phyloP scores from a whole-genome alignment of 2,888 invertebrate species.

The Nephrotoma flavescens region DNA sequence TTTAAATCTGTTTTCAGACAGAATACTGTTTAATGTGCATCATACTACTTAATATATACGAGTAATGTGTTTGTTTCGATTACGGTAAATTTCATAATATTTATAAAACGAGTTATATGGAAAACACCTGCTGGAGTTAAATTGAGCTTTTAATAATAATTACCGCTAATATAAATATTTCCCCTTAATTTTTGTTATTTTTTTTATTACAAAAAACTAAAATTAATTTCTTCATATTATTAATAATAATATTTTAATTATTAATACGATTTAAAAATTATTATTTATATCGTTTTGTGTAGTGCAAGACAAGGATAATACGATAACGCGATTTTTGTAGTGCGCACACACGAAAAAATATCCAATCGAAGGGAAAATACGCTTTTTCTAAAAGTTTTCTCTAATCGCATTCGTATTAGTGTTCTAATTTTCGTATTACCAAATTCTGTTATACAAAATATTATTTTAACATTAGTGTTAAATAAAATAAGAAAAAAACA shows the following conservation, averaged over 20 bases:
- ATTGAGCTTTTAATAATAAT: neutral
- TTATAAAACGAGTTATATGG: neutral
- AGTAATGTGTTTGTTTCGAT: neutral
- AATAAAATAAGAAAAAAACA: neutral
- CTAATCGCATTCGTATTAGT: neutral
- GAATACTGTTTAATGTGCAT: neutral
- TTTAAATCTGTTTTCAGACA: neutral
- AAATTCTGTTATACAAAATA: neutral
- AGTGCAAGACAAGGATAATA: neutral
- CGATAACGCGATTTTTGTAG: neutral
- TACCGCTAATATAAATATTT: neutral
- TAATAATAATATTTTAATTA: neutral
- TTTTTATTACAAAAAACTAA: neutral
- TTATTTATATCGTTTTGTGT: neutral
- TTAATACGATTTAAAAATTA: neutral
- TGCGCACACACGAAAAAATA: neutral
- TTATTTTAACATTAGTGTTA: slow-evolving; percentile 1
- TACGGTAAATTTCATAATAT: neutral
- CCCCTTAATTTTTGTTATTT: neutral
- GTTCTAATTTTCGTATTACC: neutral
- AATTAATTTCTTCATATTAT: neutral
- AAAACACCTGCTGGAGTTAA: neutral
- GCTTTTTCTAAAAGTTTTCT: neutral
- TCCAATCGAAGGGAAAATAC: neutral
- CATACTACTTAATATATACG: neutral